A percentile compares a stretch with the other conserved stretches of the same genome.
These are phyloP conservation scores for Aricia agestis DNA, from an alignment of 1,140 invertebrate species.

Conservation along the genomic window DNA sequence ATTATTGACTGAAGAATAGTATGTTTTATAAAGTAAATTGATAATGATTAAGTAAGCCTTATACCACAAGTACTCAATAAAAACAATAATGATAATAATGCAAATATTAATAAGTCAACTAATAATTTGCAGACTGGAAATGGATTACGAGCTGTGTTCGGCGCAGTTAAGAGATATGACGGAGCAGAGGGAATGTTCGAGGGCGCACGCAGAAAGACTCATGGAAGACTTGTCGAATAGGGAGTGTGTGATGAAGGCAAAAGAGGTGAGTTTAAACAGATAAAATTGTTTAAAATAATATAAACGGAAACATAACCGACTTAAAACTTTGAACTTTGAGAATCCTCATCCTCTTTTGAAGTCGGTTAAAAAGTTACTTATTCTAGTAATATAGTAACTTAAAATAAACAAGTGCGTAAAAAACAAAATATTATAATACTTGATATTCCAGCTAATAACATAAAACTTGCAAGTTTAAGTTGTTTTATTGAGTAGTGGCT, in stretches of 20 bases:
- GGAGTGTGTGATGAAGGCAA: constrained; percentile 70
- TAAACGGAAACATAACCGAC: no score
- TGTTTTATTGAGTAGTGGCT: no score
- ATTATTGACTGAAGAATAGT: no score
- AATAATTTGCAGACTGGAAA: constrained; percentile 57
- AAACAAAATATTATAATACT: no score
- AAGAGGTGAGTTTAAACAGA: constrained; percentile 60
- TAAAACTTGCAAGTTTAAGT: no score
- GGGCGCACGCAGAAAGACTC: constrained; percentile 68
- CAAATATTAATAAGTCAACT: background rate
- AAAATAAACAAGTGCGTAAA: no score
- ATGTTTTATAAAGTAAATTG: background rate
- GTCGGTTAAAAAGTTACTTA: no score
- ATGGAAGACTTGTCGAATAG: constrained; percentile 72
- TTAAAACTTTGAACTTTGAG: no score
- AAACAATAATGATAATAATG: background rate
- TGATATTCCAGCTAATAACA: no score
- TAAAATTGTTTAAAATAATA: no score
- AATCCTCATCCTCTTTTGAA: no score
- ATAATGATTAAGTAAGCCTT: background rate
- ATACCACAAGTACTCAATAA: background rate
- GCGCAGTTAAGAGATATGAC: constrained; percentile 76
- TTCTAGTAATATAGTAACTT: no score
- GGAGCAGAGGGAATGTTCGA: constrained; percentile 74
- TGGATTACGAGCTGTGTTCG: constrained; percentile 72